Conservation (phyloP, 1,140 invertebrate genomes). For the Macrobrachium rosenbergii region DNA sequence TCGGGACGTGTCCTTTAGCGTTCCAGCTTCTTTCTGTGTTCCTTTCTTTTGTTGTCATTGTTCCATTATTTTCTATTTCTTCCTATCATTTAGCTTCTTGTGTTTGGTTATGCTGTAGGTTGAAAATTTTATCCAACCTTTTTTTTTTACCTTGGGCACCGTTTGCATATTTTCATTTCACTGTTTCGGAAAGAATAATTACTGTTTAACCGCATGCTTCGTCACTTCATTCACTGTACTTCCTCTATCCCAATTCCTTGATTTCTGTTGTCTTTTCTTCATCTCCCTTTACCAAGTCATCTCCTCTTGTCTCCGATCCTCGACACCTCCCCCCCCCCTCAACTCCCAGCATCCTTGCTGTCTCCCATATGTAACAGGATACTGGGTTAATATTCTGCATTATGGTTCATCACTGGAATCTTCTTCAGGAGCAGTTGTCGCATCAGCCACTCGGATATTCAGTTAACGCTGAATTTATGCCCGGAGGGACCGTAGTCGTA, state of each 20-base stretch:
- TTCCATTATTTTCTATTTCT: background rate
- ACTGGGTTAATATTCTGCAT: too few relatives aligned
- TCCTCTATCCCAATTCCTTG: background rate
- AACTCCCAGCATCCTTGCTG: background rate
- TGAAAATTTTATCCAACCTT: too few relatives aligned
- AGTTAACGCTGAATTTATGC: constrained; percentile 47
- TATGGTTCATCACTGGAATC: too few relatives aligned
- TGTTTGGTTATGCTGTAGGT: too few relatives aligned
- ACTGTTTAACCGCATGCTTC: background rate
- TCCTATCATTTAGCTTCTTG: background rate
- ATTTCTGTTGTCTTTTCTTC: background rate
- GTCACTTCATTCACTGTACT: background rate
- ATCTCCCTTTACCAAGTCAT: background rate
- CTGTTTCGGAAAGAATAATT: background rate
- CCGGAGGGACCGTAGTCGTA: background rate
- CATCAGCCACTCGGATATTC: constrained; percentile 38
- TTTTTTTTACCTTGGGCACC: too few relatives aligned
- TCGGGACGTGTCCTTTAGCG: background rate
- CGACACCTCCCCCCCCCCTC: background rate
- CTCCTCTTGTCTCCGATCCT: constrained; percentile 1
- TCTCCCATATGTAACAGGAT: constrained; percentile 2
- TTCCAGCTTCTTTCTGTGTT: background rate
- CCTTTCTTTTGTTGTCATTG: background rate
- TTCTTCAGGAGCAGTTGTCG: constrained; percentile 23
- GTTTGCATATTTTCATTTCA: background rate